phyloP scores from a whole-genome alignment of 2,113 vertebrate species.

The Pyxicephalus adspersus region DNA sequence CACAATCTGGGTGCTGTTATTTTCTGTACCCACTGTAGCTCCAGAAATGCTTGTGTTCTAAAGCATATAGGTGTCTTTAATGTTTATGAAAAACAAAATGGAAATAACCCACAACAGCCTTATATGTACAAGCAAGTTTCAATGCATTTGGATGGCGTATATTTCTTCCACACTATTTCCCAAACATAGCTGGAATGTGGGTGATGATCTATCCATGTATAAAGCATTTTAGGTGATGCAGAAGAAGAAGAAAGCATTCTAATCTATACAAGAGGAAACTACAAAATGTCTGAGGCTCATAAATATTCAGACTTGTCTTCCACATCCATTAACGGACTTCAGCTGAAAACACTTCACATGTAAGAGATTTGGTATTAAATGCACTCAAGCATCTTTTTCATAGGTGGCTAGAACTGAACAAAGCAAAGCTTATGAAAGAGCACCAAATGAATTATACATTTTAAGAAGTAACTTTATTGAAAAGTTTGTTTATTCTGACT shows the following conservation, averaged over 20 bases:
- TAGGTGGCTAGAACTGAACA: constrained; percentile 17
- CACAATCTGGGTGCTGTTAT: too few species aligned
- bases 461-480: neutral
- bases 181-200: constrained; percentile 3
- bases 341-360: constrained; percentile 25
- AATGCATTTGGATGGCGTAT: neutral
- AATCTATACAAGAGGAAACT: neutral
- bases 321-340: constrained; percentile 9
- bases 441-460: constrained; percentile 23
- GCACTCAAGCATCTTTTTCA: constrained; percentile 24
- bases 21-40: too few species aligned
- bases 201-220: neutral
- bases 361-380: constrained; percentile 12
- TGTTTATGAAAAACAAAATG: too few species aligned
- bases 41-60: too few species aligned
- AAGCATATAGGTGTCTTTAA: too few species aligned
- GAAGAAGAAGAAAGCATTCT: constrained; percentile 20
- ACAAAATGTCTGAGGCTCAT: constrained; percentile 1
- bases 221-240: constrained; percentile 23
- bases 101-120: too few species aligned
- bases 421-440: neutral
- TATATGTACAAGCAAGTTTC: too few species aligned
- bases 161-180: constrained; percentile 1
- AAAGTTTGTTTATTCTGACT: neutral
- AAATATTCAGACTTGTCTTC: constrained; percentile 1